These are phyloP conservation scores for Eupithecia subfuscata DNA, from an alignment of 2,888 invertebrate genomes.

Conservation along the genomic window DNA sequence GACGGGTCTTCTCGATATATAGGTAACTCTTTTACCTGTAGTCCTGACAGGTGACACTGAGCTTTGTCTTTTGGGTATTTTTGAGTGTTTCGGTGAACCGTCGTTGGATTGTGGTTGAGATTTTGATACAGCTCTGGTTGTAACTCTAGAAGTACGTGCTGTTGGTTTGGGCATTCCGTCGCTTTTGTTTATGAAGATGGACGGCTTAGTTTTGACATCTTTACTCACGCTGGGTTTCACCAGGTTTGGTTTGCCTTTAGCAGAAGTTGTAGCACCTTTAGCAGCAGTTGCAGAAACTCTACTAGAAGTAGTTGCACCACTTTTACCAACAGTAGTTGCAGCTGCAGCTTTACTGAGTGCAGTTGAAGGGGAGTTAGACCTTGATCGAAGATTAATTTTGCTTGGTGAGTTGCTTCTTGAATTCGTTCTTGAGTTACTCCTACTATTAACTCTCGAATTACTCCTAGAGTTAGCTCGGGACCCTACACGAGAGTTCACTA, in stretches of 20 bases:
- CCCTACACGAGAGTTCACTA: slow-evolving; percentile 55
- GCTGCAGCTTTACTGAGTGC: slow-evolving; percentile 22
- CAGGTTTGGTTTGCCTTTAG: not conserved
- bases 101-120: slow-evolving; percentile 79
- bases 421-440: slow-evolving; percentile 50
- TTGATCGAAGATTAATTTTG: slow-evolving; percentile 70
- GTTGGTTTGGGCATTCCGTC: slow-evolving; percentile 63
- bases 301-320: not conserved
- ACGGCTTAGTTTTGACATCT: slow-evolving; percentile 62
- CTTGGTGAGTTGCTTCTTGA: slow-evolving; percentile 74
- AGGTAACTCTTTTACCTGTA: slow-evolving; percentile 50
- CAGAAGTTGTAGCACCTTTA: slow-evolving; percentile 7
- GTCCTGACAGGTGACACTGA: slow-evolving; percentile 75
- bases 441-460: slow-evolving; percentile 50
- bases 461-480: slow-evolving; percentile 41
- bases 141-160: slow-evolving; percentile 66
- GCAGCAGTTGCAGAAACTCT: slow-evolving; percentile 1
- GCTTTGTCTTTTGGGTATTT: slow-evolving; percentile 78
- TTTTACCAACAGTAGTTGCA: slow-evolving; percentile 8
- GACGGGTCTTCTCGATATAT: slow-evolving; percentile 55
- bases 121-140: slow-evolving; percentile 63
- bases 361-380: slow-evolving; percentile 76
- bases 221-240: slow-evolving; percentile 55
- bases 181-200: slow-evolving; percentile 57
- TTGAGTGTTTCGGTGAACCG: slow-evolving; percentile 78